phyloP scores from a whole-genome alignment of 2,113 vertebrate species.

The Oxyura jamaicensis region DNA sequence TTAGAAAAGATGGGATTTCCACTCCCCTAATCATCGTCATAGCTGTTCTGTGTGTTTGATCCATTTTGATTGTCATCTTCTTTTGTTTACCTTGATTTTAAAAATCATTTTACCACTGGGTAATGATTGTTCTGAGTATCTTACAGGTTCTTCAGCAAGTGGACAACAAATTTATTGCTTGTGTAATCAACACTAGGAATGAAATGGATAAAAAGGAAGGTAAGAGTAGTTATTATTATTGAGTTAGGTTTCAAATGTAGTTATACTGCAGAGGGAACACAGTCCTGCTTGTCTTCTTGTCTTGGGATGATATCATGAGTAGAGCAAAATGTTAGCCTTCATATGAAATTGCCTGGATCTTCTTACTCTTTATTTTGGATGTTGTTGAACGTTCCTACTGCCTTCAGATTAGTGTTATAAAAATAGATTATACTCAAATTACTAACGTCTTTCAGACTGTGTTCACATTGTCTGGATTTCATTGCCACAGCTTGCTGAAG shows the following conservation, averaged over 20 bases:
- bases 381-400: slow-evolving; percentile 1
- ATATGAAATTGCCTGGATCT: slow-evolving; percentile 51
- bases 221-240: slow-evolving; percentile 47
- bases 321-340: slow-evolving; percentile 45
- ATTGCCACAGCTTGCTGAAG: slow-evolving; percentile 2
- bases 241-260: not conserved
- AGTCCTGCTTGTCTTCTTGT: slow-evolving; percentile 11
- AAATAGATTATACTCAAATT: slow-evolving; percentile 53
- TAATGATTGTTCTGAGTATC: slow-evolving; percentile 41
- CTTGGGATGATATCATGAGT: not conserved
- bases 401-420: slow-evolving; percentile 30
- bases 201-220: slow-evolving; percentile 68
- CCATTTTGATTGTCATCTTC: not conserved
- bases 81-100: slow-evolving; percentile 4
- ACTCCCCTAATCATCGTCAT: not conserved
- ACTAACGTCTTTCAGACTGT: slow-evolving; percentile 21
- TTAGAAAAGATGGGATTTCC: not conserved
- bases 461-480: not conserved
- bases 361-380: slow-evolving; percentile 61
- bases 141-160: slow-evolving; percentile 95
- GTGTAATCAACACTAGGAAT: slow-evolving; percentile 87
- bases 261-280: not conserved
- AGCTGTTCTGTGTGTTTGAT: not conserved
- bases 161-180: slow-evolving; percentile 98
- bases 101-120: slow-evolving; percentile 7